Conservation (phyloP, 2,113 vertebrate species). For the Variabilichromis moorii region DNA sequence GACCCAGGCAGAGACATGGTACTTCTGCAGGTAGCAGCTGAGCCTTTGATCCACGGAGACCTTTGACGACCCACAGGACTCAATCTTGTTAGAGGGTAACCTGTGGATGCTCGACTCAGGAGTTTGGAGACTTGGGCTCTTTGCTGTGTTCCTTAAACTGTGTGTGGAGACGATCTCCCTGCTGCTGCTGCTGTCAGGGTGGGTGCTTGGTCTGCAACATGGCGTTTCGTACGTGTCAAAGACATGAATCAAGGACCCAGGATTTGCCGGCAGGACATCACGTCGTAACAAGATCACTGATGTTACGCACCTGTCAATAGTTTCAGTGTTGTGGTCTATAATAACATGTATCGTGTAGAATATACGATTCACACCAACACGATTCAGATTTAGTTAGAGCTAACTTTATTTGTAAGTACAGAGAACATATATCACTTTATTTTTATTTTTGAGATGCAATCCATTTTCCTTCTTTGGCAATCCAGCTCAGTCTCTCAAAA, state of each 20-base stretch:
- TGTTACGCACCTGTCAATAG: neutral
- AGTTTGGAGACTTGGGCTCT: neutral
- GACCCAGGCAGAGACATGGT: too few species aligned
- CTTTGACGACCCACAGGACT: neutral
- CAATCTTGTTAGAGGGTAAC: neutral
- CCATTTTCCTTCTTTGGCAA: neutral
- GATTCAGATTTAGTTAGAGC: neutral
- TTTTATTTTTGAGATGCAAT: neutral
- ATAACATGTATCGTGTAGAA: neutral
- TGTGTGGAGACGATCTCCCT: neutral
- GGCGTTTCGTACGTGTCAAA: rapidly evolving
- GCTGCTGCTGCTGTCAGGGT: neutral
- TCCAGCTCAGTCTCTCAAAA: neutral
- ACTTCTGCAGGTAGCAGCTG: neutral
- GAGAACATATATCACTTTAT: neutral
- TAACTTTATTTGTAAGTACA: constrained; percentile 43
- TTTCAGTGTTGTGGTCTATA: neutral
- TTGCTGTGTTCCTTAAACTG: neutral
- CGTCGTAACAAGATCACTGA: neutral
- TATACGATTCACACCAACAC: neutral
- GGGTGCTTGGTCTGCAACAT: too few species aligned
- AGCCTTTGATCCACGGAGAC: rapidly evolving
- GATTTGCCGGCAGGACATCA: neutral
- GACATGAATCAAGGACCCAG: neutral
- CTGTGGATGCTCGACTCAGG: neutral